A percentile compares a stretch with the other conserved stretches of the same genome.
phyloP scores from a whole-genome alignment of 2,888 invertebrate genomes.

The Mongoloraphidia duomilia region DNA sequence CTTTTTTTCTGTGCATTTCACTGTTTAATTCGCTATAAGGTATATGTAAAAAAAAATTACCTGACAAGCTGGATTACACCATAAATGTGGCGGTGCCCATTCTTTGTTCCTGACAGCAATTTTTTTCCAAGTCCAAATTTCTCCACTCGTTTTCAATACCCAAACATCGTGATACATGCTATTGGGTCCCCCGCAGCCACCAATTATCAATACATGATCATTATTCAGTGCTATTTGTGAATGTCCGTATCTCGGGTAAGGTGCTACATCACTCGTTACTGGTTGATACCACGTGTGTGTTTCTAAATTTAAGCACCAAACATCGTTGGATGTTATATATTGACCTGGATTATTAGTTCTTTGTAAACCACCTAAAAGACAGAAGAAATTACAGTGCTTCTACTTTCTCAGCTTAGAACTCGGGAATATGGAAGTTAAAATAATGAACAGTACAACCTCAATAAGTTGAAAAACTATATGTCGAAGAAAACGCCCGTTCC shows the following conservation, averaged over 20 bases:
- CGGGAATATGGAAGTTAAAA: no score
- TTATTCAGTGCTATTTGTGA: conserved; percentile 75
- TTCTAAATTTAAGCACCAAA: conserved; percentile 76
- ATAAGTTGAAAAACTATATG: no score
- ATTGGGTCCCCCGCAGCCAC: conserved; percentile 79
- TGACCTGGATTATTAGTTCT: conserved; percentile 26
- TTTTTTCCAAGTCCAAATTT: conserved; percentile 58
- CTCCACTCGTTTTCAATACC: conserved; percentile 65
- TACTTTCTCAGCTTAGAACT: background rate
- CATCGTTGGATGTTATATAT: conserved; percentile 53
- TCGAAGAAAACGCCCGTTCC: no score
- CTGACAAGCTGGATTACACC: conserved; percentile 87
- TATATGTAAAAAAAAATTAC: conserved; percentile 25
- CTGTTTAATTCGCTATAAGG: no score
- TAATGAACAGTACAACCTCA: no score
- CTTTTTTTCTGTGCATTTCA: no score
- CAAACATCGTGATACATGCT: conserved; percentile 82
- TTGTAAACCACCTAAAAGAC: conserved; percentile 26
- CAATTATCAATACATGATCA: conserved; percentile 63
- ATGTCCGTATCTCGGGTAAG: conserved; percentile 65
- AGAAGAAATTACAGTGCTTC: background rate
- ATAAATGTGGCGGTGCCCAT: conserved; percentile 73
- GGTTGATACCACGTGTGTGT: conserved; percentile 66
- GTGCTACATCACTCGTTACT: conserved; percentile 31
- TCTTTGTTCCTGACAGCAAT: conserved; percentile 61